Evolutionary conservation across 2,888 invertebrate species (phyloP).

Genomic region (Cerceris ruficornis): DNA sequence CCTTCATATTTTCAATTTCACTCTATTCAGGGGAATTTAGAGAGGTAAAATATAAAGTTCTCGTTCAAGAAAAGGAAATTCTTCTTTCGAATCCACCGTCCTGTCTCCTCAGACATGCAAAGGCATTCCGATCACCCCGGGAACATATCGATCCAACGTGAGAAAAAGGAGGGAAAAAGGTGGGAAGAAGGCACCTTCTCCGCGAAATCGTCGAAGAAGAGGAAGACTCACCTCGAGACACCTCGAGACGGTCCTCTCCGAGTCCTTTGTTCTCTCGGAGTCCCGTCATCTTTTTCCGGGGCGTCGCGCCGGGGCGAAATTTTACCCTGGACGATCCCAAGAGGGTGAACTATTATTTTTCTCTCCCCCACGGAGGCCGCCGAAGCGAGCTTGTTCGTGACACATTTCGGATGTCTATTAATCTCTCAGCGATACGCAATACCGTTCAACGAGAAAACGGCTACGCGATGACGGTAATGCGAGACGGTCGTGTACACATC

Average conservation of each 20-base stretch:
- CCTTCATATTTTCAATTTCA: no score
- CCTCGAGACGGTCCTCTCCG: not conserved
- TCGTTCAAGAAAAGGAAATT: no score
- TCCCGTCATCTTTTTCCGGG: constrained; percentile 5
- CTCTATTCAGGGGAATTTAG: no score
- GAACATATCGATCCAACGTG: constrained; percentile 21
- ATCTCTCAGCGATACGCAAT: constrained; percentile 48
- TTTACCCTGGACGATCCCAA: constrained; percentile 20
- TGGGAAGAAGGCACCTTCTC: not conserved
- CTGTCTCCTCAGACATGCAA: not conserved
- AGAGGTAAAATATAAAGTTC: no score
- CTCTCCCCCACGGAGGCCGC: constrained; percentile 11
- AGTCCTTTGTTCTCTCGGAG: constrained; percentile 12
- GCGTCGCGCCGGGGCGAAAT: constrained; percentile 23
- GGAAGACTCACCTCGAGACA: not conserved
- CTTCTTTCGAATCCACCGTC: not conserved
- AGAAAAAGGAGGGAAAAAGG: not conserved
- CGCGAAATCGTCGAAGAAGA: not conserved
- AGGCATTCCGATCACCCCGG: constrained; percentile 2
- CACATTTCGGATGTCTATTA: constrained; percentile 61
- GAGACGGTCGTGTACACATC: constrained; percentile 17
- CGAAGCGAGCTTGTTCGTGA: constrained; percentile 19
- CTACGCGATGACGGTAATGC: constrained; percentile 32
- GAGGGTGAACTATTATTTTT: constrained; percentile 42
- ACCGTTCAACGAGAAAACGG: constrained; percentile 19